Conservation (phyloP, 1,140 invertebrate genomes). For the Drosophila subobscura region DNA sequence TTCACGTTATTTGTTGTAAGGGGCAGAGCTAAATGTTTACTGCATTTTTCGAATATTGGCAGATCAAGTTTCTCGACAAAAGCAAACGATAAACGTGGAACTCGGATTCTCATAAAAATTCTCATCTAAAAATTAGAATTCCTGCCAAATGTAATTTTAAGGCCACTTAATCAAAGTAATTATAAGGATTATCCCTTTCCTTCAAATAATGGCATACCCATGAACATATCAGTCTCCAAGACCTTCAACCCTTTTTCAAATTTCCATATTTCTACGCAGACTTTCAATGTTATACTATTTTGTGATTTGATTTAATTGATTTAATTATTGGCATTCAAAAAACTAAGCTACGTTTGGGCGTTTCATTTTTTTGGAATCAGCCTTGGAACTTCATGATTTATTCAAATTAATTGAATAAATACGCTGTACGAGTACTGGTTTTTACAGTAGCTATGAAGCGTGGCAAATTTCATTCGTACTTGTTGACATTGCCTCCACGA, state of each 20-base stretch:
- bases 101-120: no score
- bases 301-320: constrained; percentile 21
- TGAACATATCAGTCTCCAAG: no score
- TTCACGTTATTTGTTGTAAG: constrained; percentile 22
- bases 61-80: background rate
- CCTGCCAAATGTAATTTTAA: no score
- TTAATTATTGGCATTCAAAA: constrained; percentile 1
- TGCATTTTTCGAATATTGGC: background rate
- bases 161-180: no score
- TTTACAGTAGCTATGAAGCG: constrained; percentile 42
- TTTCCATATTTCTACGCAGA: background rate
- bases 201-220: no score
- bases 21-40: background rate
- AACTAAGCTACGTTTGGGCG: constrained; percentile 2
- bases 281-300: constrained; percentile 9
- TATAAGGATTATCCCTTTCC: no score
- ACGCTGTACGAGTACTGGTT: background rate
- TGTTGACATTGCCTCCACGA: constrained; percentile 38
- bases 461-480: constrained; percentile 36
- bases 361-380: constrained; percentile 11
- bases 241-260: background rate
- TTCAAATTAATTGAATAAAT: constrained; percentile 50
- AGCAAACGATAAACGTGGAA: no score
- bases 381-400: constrained; percentile 52
- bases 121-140: no score